Conservation (phyloP, 2,113 vertebrate species). For the Chloebia gouldiae region DNA sequence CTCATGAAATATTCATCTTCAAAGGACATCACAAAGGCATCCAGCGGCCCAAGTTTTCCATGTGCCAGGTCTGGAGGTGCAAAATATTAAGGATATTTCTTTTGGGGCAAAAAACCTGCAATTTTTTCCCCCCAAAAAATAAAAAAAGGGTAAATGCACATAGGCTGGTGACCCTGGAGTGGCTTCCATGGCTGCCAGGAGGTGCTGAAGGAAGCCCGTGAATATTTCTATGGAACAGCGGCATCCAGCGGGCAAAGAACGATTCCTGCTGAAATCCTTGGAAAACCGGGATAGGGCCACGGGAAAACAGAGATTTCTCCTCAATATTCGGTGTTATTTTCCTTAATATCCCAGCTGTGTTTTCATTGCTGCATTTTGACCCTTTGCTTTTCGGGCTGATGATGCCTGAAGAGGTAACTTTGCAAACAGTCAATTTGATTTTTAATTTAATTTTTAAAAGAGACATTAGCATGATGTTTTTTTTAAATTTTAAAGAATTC, state of each 20-base stretch:
- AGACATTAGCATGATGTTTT: not conserved
- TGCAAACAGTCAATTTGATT: not conserved
- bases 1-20: not conserved
- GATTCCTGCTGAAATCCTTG: not conserved
- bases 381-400: not conserved
- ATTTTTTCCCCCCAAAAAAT: not conserved
- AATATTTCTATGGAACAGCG: constrained; percentile 20
- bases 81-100: not conserved
- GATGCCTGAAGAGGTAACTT: not conserved
- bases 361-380: not conserved
- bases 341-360: too few species aligned
- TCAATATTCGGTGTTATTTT: not conserved
- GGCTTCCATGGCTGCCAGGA: not conserved
- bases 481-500: not conserved
- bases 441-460: not conserved
- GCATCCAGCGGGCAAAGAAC: constrained; percentile 32
- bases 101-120: rapidly evolving
- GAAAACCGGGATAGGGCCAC: rapidly evolving
- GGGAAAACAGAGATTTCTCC: not conserved
- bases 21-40: not conserved
- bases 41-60: not conserved
- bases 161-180: not conserved
- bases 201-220: rapidly evolving
- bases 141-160: not conserved
- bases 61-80: not conserved